Evolutionary conservation across 1,140 invertebrate genomes (phyloP).

Genomic region (Drosophila sp.): DNA sequence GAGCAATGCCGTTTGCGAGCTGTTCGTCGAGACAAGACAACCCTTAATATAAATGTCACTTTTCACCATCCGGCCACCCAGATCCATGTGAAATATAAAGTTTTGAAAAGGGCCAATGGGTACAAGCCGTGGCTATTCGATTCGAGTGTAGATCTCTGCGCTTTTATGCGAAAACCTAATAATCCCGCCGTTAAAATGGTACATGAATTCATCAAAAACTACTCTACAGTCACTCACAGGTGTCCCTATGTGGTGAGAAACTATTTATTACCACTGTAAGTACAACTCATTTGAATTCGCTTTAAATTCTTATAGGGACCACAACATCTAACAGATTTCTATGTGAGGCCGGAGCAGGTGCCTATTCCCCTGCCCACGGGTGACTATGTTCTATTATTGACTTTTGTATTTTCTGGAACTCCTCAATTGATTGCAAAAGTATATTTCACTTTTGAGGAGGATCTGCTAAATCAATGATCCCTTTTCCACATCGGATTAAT

Average conservation of each 20-base stretch:
- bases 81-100: neutral
- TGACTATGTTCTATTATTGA: slow-evolving; percentile 8
- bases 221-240: too few species aligned
- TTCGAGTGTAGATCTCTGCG: neutral
- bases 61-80: neutral
- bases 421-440: slow-evolving; percentile 5
- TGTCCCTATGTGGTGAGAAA: slow-evolving; percentile 8
- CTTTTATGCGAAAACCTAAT: too few species aligned
- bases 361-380: slow-evolving; percentile 6
- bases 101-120: neutral
- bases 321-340: neutral
- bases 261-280: too few species aligned
- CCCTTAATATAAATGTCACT: neutral
- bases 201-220: too few species aligned
- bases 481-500: too few species aligned
- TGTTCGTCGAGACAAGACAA: neutral
- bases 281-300: neutral
- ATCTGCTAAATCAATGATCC: neutral
- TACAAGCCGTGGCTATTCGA: neutral
- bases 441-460: slow-evolving; percentile 11
- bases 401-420: slow-evolving; percentile 10
- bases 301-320: too few species aligned
- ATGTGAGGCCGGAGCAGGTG: neutral
- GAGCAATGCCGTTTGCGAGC: neutral
- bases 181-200: too few species aligned